A percentile compares a stretch with the other conserved stretches of the same genome.
Evolutionary conservation across 1,140 invertebrate genomes (phyloP).

Genomic region (Drosophila punjabiensis): DNA sequence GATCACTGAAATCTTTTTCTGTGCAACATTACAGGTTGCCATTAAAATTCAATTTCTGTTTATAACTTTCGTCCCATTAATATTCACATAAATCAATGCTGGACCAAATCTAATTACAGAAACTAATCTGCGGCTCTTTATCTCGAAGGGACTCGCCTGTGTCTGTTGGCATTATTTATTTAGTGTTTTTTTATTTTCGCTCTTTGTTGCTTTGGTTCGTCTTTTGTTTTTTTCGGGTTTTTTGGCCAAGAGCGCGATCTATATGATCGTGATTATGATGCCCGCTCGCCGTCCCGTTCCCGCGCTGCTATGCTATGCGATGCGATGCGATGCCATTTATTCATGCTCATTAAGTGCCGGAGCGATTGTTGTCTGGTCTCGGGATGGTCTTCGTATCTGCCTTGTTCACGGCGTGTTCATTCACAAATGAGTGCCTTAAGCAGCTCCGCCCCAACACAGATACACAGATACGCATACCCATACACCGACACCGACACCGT

Average conservation of each 20-base stretch:
- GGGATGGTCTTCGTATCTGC: slow-evolving; percentile 51
- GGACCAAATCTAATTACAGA: slow-evolving; percentile 74
- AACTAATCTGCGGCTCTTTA: slow-evolving; percentile 69
- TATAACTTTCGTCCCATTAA: slow-evolving; percentile 66
- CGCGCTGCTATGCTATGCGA: slow-evolving; percentile 9
- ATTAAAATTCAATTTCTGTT: slow-evolving; percentile 64
- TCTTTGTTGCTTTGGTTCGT: slow-evolving; percentile 8
- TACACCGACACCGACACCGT: slow-evolving; percentile 3
- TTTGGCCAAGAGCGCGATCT: slow-evolving; percentile 42
- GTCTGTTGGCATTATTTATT: slow-evolving; percentile 38
- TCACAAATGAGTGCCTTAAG: slow-evolving; percentile 84
- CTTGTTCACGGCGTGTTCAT: slow-evolving; percentile 79
- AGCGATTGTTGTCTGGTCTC: slow-evolving; percentile 53
- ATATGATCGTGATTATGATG: slow-evolving; percentile 56
- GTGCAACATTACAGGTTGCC: slow-evolving; percentile 32
- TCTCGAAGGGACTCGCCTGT: slow-evolving; percentile 30
- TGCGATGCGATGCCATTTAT: slow-evolving; percentile 68
- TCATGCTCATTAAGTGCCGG: slow-evolving; percentile 81
- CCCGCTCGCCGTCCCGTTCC: slow-evolving; percentile 33
- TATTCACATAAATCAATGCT: slow-evolving; percentile 74
- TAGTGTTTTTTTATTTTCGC: slow-evolving; percentile 15
- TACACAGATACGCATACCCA: slow-evolving; percentile 38
- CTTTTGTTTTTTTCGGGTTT: slow-evolving; percentile 21
- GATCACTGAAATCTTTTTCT: not conserved
- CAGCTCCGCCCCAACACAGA: slow-evolving; percentile 80